Base-by-base conservation (phyloP, 2,888 invertebrate genomes). In the Hydroisotoma schaefferi region DNA sequence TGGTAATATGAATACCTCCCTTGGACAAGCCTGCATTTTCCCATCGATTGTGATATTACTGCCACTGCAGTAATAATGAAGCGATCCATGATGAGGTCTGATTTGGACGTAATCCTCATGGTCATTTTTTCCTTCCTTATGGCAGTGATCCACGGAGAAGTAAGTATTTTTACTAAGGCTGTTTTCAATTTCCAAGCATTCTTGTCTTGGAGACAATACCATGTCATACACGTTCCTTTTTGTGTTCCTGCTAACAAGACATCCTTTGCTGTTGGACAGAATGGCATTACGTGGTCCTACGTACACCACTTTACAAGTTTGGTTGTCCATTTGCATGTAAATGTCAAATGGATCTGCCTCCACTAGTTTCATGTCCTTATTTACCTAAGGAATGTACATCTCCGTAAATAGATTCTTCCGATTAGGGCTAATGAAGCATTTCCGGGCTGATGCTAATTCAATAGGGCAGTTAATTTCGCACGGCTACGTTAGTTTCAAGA, bases 391-490 rank as follows among this genome's bases (percentile, higher is more conserved):
- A 2, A 37, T 23, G 23, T 1, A n/a, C 25, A 46, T 46, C 23
- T 46, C 46, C 23, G 23, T 20, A 25, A 25, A 22, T 15, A 46
- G 6, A 15, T 46, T 22, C 23, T 12, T 6, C 4, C 26, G 25
- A 22, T 26, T 20, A 22, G 46, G 23, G 23, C 23, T 46, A 12
- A 64, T 10, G 5, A 8, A 1, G 29, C 61, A 67, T 2, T 18
- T 37, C 0, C 22, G 22, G 18, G 61, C 29, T 52, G 26, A 29
- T 12, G 63, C 61, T 15, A 44, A 26, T 1, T 55, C 10, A 0
- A 63, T 2, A 3, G 65, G 63, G 38, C 67, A 65, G 1, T 29
- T 15, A 0, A 58, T 58, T 15, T 40, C 59, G 51, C 67, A 67
- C 1, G 62, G 62, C 23, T 61, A 5, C 1, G 57, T 52, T 1